These are phyloP conservation scores for Eupithecia subfuscata DNA, from an alignment of 2,888 invertebrate genomes.

Conservation along the genomic window DNA sequence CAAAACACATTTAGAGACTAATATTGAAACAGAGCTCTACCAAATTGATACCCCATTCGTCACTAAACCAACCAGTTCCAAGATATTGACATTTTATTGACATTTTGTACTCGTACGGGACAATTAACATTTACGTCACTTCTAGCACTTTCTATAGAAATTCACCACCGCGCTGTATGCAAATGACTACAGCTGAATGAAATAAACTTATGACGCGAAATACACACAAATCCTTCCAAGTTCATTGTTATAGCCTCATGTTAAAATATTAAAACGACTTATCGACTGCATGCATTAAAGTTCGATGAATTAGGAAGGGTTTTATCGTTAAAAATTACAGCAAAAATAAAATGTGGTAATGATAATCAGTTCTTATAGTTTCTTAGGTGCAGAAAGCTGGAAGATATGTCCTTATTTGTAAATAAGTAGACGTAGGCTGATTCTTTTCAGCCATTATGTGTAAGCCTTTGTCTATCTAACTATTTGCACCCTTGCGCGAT, in stretches of 20 bases:
- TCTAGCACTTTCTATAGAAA: slow-evolving; percentile 3
- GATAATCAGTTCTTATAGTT: background rate
- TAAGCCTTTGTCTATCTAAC: background rate
- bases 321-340: background rate
- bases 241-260: slow-evolving; percentile 54
- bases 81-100: background rate
- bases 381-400: background rate
- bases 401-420: background rate
- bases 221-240: slow-evolving; percentile 71
- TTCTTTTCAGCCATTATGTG: background rate
- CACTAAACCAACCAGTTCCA: background rate
- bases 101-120: background rate
- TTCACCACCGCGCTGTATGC: slow-evolving; percentile 6
- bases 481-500: no score
- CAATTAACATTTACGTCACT: background rate
- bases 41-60: background rate
- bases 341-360: background rate
- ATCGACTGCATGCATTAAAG: slow-evolving; percentile 23
- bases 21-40: background rate
- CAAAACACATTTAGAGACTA: background rate
- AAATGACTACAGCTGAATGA: slow-evolving; percentile 57
- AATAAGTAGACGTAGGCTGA: background rate
- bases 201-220: slow-evolving; percentile 65
- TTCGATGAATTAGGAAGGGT: slow-evolving; percentile 5
- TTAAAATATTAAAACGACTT: slow-evolving; percentile 37